A percentile compares a stretch with the other conserved stretches of the same genome.
These are phyloP conservation scores for Condylostylus longicornis DNA, from an alignment of 1,140 invertebrate species.

Conservation along the genomic window DNA sequence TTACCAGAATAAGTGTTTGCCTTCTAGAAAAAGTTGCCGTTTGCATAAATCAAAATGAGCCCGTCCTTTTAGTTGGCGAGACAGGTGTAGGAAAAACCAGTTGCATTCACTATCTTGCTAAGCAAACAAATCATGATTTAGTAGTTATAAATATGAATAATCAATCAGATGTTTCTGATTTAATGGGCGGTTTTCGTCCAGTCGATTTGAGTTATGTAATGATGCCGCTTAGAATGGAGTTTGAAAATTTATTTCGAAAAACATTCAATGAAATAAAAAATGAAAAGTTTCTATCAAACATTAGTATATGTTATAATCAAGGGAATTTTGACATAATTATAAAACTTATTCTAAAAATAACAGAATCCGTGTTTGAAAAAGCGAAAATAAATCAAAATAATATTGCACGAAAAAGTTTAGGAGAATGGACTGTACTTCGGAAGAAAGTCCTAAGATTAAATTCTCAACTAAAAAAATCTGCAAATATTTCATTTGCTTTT, in stretches of 20 bases:
- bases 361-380: constrained; percentile 40
- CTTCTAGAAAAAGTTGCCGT: constrained; percentile 77
- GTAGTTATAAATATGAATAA: constrained; percentile 99
- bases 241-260: constrained; percentile 63
- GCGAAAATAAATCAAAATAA: constrained; percentile 11
- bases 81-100: constrained; percentile 98
- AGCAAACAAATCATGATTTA: constrained; percentile 65
- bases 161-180: constrained; percentile 90
- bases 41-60: constrained; percentile 69
- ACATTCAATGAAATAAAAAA: constrained; percentile 74
- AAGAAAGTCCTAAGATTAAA: constrained; percentile 55
- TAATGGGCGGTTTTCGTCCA: constrained; percentile 94
- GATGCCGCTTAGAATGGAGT: constrained; percentile 62
- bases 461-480: constrained; percentile 50
- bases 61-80: constrained; percentile 91
- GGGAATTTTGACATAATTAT: constrained; percentile 65
- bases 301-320: constrained; percentile 57
- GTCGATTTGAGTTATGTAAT: constrained; percentile 79
- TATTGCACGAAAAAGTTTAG: constrained; percentile 10
- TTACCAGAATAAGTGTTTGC: constrained; percentile 59
- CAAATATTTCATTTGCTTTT: constrained; percentile 75
- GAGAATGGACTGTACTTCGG: constrained; percentile 36
- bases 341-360: constrained; percentile 53
- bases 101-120: constrained; percentile 84
- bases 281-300: constrained; percentile 63